Percentiles rank a stretch among this genome's conserved stretches.
phyloP scores from a whole-genome alignment of 2,888 invertebrate species.

The Lymantria monacha region DNA sequence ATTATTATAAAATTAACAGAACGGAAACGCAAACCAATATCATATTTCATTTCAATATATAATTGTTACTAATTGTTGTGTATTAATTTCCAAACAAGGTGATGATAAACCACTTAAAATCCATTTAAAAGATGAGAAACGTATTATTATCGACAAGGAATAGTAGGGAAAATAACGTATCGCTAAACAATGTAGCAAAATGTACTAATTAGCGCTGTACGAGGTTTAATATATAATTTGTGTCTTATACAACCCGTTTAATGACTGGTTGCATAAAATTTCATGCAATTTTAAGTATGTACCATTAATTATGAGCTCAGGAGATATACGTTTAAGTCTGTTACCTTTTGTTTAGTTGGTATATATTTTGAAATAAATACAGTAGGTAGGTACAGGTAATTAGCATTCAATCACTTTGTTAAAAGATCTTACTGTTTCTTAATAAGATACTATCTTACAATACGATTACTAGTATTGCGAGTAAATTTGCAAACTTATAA shows the following conservation, averaged over 20 bases:
- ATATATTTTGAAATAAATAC: not conserved
- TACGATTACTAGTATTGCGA: no score
- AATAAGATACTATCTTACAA: no score
- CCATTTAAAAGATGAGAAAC: constrained; percentile 26
- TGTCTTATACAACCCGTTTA: constrained; percentile 39
- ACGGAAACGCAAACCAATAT: not conserved
- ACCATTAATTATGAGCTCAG: not conserved
- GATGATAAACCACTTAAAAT: constrained; percentile 27
- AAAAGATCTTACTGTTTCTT: no score
- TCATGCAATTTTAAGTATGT: constrained; percentile 38
- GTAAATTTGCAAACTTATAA: no score
- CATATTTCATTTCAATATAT: not conserved
- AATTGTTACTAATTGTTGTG: constrained; percentile 8
- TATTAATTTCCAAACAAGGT: constrained; percentile 23
- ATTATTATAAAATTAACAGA: not conserved
- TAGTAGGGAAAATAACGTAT: constrained; percentile 29
- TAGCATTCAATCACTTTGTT: not conserved
- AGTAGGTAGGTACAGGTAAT: not conserved
- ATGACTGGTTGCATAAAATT: constrained; percentile 40
- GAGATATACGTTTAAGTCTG: not conserved
- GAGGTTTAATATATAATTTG: constrained; percentile 38
- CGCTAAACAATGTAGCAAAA: constrained; percentile 37
- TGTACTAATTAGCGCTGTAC: constrained; percentile 37
- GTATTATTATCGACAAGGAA: constrained; percentile 32
- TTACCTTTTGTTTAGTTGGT: not conserved